phyloP scores from a whole-genome alignment of 2,888 invertebrate genomes.

The Lottia scabra region DNA sequence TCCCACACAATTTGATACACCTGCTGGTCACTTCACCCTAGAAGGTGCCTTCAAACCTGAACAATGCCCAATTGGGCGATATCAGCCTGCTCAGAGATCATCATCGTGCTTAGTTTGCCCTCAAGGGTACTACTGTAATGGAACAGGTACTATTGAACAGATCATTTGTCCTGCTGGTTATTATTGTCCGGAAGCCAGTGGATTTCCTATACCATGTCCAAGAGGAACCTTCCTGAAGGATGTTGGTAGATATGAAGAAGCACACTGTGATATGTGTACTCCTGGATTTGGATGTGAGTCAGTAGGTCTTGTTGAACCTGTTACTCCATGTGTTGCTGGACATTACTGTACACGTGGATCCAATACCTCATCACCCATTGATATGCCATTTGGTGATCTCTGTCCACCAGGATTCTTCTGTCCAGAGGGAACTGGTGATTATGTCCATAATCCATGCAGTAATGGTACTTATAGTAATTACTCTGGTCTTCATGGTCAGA shows the following conservation, averaged over 20 bases:
- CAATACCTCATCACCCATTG: constrained; percentile 42
- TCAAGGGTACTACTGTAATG: constrained; percentile 65
- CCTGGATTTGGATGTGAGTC: constrained; percentile 61
- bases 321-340: constrained; percentile 53
- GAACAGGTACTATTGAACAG: constrained; percentile 49
- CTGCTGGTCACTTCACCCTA: constrained; percentile 59
- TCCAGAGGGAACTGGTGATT: constrained; percentile 55
- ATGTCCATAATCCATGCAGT: constrained; percentile 52
- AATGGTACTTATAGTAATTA: constrained; percentile 65
- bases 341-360: constrained; percentile 60
- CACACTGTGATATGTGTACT: constrained; percentile 57
- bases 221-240: constrained; percentile 56
- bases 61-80: constrained; percentile 61
- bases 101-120: constrained; percentile 56
- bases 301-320: constrained; percentile 51
- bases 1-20: constrained; percentile 58
- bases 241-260: constrained; percentile 45
- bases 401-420: constrained; percentile 66
- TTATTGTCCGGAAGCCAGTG: constrained; percentile 62
- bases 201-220: constrained; percentile 61
- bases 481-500: constrained; percentile 46
- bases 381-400: constrained; percentile 48
- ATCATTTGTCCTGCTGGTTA: constrained; percentile 60
- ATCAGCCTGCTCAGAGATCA: constrained; percentile 54
- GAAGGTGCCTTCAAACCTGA: constrained; percentile 62